These are phyloP conservation scores for Pseudoips prasinana DNA, from an alignment of 2,888 invertebrate genomes.

Conservation along the genomic window DNA sequence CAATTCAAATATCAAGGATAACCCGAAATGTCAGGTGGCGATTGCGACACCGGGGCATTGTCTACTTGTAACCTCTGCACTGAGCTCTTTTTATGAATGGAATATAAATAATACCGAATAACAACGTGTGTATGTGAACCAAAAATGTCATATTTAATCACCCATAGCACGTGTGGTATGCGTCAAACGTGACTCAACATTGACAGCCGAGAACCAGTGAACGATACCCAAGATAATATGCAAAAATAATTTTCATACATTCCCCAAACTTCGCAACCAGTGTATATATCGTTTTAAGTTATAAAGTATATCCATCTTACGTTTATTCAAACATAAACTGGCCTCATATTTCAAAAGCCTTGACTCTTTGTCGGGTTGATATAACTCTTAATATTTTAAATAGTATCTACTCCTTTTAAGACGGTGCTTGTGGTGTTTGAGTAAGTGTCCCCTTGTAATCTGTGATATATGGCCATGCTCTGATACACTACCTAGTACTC, in stretches of 20 bases:
- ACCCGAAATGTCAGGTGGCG: conserved; percentile 66
- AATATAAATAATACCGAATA: conserved; percentile 31
- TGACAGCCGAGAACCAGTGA: conserved; percentile 22
- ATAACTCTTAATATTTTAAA: conserved; percentile 35
- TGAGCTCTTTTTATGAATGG: conserved; percentile 33
- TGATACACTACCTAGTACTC: conserved; percentile 31
- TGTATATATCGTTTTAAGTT: conserved; percentile 14
- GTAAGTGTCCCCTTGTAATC: conserved; percentile 45
- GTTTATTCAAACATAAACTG: conserved; percentile 24
- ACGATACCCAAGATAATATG: conserved; percentile 1
- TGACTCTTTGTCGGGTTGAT: conserved; percentile 23
- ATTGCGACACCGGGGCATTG: conserved; percentile 62
- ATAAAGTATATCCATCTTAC: conserved; percentile 11
- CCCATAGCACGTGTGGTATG: conserved; percentile 13
- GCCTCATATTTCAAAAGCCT: conserved; percentile 34
- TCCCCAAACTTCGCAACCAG: conserved; percentile 9
- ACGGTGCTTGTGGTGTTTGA: conserved; percentile 40
- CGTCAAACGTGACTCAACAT: conserved; percentile 31
- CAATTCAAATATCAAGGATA: conserved; percentile 79
- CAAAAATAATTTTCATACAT: not conserved
- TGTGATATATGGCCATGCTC: conserved; percentile 42
- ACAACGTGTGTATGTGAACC: conserved; percentile 31
- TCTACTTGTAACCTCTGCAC: conserved; percentile 48
- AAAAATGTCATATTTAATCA: conserved; percentile 38
- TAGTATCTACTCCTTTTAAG: conserved; percentile 39